These are phyloP conservation scores for Corticium candelabrum DNA, from an alignment of 37 sponge, comb jelly and placozoan genomes.

Conservation along the genomic window DNA sequence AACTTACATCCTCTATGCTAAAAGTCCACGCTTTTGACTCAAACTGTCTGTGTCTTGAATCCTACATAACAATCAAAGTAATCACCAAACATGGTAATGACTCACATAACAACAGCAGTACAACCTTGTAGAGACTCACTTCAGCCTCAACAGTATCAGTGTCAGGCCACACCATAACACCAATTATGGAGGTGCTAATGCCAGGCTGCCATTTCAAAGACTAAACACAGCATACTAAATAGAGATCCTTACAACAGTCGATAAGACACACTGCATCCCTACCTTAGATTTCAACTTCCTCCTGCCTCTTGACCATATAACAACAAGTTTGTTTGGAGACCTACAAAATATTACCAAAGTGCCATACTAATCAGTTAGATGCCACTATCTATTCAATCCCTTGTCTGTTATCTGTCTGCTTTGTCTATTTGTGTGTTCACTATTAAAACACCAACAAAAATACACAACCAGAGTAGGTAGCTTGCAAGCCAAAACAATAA, in stretches of 20 bases:
- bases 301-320: constrained; percentile 53
- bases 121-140: constrained; percentile 76
- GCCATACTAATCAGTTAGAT: too few relatives aligned
- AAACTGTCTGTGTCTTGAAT: constrained; percentile 43
- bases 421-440: too few relatives aligned
- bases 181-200: constrained; percentile 46
- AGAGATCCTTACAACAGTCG: too few relatives aligned
- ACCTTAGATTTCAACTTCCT: constrained; percentile 49
- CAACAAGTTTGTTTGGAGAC: constrained; percentile 18
- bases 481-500: too few relatives aligned
- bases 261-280: too few relatives aligned
- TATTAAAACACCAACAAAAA: too few relatives aligned
- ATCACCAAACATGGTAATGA: not conserved
- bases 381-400: too few relatives aligned
- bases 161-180: constrained; percentile 78
- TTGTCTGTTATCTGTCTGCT: too few relatives aligned
- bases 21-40: constrained; percentile 83
- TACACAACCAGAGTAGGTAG: too few relatives aligned
- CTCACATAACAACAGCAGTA: not conserved
- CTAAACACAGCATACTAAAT: constrained; percentile 26
- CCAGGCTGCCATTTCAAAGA: constrained; percentile 62
- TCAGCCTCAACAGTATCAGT: constrained; percentile 47
- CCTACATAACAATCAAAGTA: constrained; percentile 22
- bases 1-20: constrained; percentile 47
- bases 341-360: constrained; percentile 11